Evolutionary conservation across 2,113 vertebrate species (phyloP), one percentile per base, ranked within the genome.

Genomic region (Dicerorhinus sumatrensis): DNA sequence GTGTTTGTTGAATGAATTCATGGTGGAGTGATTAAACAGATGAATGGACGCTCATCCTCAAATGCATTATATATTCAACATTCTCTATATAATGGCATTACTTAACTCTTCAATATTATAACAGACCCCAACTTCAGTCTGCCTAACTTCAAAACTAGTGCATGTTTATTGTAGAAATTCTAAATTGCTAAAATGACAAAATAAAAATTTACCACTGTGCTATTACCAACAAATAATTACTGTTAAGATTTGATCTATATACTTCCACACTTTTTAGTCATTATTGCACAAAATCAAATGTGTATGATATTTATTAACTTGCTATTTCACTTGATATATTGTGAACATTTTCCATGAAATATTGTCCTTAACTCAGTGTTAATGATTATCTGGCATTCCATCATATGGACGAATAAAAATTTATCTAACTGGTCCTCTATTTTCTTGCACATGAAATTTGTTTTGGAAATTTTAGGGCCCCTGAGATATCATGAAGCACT

Each of bases 311-410:
- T 67, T 72, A 82, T 63, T 80, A 60, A 72, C 56, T 39, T 70
- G 3, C 42, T 93, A 23, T 92, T 89, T 88, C 29, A 63, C 42
- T 77, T 85, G 62, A 51, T 83, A 42, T 10, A 60, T 58, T 14
- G 62, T 67, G 67, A 36, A 69, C 2, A n/a, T 39, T 96, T 91
- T 70, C 73, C 27, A 69, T 75, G 58, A 82, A 93, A 92, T 86
- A 92, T 9, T 81, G 16, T 72, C 17, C 62, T 76, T 89, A 75
- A 48, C 3, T 58, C n/a, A 36, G 8, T 42, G 17, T 25, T 36
- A 42, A 36, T 58, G 11, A 27, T 72, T 87, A 42, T 42, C 12
- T 48, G 31, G 25, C 63, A 42, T 83, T 54, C 62, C 5, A 25
- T 70, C 54, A 54, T 12, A 25, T 20, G 56, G 27, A 25, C 33